Base-by-base conservation (phyloP, 2,888 invertebrate genomes). In the Chrysotoxum bicinctum region DNA sequence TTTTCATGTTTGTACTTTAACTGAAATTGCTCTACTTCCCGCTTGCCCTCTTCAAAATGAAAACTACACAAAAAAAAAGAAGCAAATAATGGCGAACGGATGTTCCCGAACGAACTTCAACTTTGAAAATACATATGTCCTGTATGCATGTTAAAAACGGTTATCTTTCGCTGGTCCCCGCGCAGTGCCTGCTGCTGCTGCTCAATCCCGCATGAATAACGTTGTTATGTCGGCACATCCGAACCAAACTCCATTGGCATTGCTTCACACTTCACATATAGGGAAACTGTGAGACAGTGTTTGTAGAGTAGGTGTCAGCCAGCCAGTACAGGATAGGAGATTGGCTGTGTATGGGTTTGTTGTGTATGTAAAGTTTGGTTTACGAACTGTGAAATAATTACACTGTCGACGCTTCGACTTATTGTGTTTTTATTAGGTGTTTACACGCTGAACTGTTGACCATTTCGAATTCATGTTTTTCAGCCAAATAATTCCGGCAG, bases 401-500 rank as follows among this genome's bases (percentile, higher is more conserved):
- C 52, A 84, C 56, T 79, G 84, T 84, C 84, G 40, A 84, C 84
- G 84, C 60, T 79, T 43, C 75, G 84, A 84, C 79, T 84, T 84
- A 79, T 84, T 84, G 84, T 84, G 74, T 84, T 84, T 84, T 84
- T 84, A 84, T 84, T 84, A 84, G 84, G 84, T 84, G 84, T 84
- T 84, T 84, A 84, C 84, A 79, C 52, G 48, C 37, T 64, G 70
- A 79, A 66, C 52, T 66, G 84, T 84, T 75, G 77, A 62, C 83
- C 83, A 78, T 83, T 83, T 78, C 77, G 74, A 78, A 83, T 83
- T 64, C 73, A 68, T 83, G 84, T 79, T 84, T 84, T 84, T 79
- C 79, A 35, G 69, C 73, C 73, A 74, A 79, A 83, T 79, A 74
- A 62, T 78, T 83, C 60, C 60, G 30, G 23, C 60, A 69, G 78